phyloP scores from a whole-genome alignment of 2,113 vertebrate species.

The Ictidomys tridecemlineatus region DNA sequence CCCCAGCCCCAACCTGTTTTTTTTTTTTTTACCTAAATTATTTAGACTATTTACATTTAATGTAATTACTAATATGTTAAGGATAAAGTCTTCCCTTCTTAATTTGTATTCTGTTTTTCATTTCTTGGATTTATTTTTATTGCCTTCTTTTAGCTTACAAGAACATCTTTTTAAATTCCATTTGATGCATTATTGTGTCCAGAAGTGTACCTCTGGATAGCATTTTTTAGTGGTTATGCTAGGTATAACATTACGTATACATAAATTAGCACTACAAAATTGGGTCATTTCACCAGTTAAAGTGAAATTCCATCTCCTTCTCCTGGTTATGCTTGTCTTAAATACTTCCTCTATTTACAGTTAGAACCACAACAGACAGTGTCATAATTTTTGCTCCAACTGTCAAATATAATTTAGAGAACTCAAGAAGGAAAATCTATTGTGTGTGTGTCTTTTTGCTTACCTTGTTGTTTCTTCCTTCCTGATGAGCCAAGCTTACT shows the following conservation, averaged over 20 bases:
- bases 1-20: too few relatives aligned
- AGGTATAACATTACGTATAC: not conserved
- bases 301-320: not conserved
- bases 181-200: not conserved
- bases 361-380: not conserved
- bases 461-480: not conserved
- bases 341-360: not conserved
- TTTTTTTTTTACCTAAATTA: conserved; percentile 1
- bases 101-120: conserved; percentile 8
- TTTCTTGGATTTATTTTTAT: not conserved
- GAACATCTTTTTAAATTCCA: not conserved
- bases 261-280: not conserved
- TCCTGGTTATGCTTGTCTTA: not conserved
- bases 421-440: not conserved
- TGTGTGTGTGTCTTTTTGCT: not conserved
- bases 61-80: conserved; percentile 11
- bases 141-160: not conserved
- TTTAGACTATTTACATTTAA: conserved; percentile 13
- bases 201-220: not conserved
- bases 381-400: not conserved
- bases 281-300: not conserved
- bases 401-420: not conserved
- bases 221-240: not conserved
- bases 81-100: not conserved
- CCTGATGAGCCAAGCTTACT: not conserved